phyloP scores from a whole-genome alignment of 2,113 vertebrate genomes.

The Trichechus manatus region DNA sequence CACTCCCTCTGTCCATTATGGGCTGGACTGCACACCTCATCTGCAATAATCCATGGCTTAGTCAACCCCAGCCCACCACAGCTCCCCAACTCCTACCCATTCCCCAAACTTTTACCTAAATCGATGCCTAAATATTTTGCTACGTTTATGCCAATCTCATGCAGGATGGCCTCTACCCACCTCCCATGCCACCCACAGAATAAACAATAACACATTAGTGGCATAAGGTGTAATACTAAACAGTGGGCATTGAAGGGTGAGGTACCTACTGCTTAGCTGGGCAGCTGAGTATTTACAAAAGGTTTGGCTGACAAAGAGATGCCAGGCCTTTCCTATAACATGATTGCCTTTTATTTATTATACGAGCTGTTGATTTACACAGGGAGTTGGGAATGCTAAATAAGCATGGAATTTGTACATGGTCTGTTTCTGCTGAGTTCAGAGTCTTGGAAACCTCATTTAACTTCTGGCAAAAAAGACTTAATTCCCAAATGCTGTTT shows the following conservation, averaged over 20 bases:
- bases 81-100: not conserved
- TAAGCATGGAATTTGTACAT: not conserved
- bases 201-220: slow-evolving; percentile 10
- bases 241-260: not conserved
- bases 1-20: slow-evolving; percentile 18
- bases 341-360: slow-evolving; percentile 61
- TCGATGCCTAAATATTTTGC: not conserved
- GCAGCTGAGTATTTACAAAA: slow-evolving; percentile 55
- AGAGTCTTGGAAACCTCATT: slow-evolving; percentile 50
- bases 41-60: not conserved
- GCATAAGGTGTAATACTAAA: not conserved
- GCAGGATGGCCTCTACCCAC: not conserved
- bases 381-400: not conserved
- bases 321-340: slow-evolving; percentile 47
- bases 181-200: slow-evolving; percentile 31
- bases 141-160: not conserved
- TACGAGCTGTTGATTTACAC: not conserved
- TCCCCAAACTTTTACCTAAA: slow-evolving; percentile 3
- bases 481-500: not conserved
- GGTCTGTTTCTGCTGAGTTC: slow-evolving; percentile 34
- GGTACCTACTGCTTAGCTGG: not conserved
- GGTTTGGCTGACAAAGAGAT: slow-evolving; percentile 39
- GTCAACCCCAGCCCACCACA: not conserved
- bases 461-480: slow-evolving; percentile 27
- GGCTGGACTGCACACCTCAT: slow-evolving; percentile 51